Conservation (phyloP, 2,113 vertebrate genomes). For the Struthio camelus region DNA sequence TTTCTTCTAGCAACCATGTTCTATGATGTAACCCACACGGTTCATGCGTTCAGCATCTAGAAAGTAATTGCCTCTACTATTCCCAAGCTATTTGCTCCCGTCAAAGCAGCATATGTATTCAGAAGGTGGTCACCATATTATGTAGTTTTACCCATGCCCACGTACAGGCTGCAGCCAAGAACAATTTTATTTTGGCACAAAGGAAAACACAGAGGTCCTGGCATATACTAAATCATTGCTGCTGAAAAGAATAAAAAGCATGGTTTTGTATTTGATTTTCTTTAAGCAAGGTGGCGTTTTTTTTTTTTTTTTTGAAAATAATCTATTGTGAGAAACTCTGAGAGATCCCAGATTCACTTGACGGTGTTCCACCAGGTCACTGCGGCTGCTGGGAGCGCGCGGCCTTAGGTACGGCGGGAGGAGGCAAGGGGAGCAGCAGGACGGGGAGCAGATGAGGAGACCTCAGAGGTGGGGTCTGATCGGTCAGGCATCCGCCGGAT, state of each 20-base stretch:
- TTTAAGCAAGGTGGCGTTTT: neutral
- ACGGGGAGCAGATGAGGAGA: neutral
- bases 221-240: neutral
- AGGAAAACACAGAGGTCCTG: neutral
- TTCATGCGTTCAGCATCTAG: neutral
- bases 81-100: neutral
- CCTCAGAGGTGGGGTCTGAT: too few relatives aligned
- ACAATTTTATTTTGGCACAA: neutral
- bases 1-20: neutral
- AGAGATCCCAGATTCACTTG: accelerated
- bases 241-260: neutral
- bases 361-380: accelerated
- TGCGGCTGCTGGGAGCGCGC: accelerated
- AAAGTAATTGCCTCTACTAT: neutral
- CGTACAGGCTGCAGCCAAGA: neutral
- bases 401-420: neutral
- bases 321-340: accelerated
- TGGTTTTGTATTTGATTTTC: too few relatives aligned
- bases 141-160: neutral
- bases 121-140: neutral
- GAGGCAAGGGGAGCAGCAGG: neutral
- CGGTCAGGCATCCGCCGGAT: accelerated
- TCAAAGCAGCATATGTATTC: neutral
- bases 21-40: neutral
- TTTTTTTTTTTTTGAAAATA: neutral